These are phyloP conservation scores for Phengaris alcon DNA, from an alignment of 2,888 invertebrate genomes.

Conservation along the genomic window DNA sequence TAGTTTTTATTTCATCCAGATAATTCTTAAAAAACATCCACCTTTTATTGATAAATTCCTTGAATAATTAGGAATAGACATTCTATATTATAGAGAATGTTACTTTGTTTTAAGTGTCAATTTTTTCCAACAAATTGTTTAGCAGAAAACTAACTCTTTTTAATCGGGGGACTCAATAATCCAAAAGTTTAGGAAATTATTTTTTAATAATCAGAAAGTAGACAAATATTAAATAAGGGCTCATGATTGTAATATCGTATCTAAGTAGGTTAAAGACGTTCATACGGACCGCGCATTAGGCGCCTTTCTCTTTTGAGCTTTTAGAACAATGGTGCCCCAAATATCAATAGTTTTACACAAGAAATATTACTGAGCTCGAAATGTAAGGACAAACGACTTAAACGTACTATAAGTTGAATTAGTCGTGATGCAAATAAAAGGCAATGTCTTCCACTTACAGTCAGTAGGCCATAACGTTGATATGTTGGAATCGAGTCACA, in stretches of 20 bases:
- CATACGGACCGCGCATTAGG: constrained; percentile 36
- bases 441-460: constrained; percentile 44
- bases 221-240: constrained; percentile 9
- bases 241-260: constrained; percentile 33
- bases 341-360: neutral
- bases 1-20: neutral
- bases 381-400: neutral
- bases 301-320: constrained; percentile 42
- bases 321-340: constrained; percentile 30
- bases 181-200: neutral
- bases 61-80: neutral
- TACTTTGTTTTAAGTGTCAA: neutral
- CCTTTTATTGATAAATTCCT: neutral
- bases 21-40: neutral
- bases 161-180: neutral
- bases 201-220: neutral
- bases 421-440: constrained; percentile 30
- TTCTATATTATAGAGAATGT: neutral
- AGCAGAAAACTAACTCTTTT: neutral
- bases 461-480: constrained; percentile 43
- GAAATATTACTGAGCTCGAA: neutral
- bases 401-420: neutral
- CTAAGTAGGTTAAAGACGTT: constrained; percentile 42
- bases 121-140: neutral
- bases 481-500: constrained; percentile 51